A percentile compares a stretch with the other conserved stretches of the same genome.
These are phyloP conservation scores for Pachyuromys duprasi DNA, from an alignment of 2,797 vertebrate genomes.

Conservation along the genomic window DNA sequence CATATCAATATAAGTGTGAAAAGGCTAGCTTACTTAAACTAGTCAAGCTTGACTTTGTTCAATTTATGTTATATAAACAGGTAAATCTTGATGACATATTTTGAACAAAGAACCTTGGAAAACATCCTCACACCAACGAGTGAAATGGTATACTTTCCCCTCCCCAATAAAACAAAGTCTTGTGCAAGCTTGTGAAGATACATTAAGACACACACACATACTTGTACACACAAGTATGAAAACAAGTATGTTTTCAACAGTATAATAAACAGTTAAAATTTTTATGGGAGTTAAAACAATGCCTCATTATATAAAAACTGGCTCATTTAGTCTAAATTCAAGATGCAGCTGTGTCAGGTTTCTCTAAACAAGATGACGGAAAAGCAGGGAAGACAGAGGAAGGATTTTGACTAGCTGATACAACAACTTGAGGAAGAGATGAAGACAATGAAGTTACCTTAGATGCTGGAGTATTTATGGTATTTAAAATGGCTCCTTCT, in stretches of 20 bases:
- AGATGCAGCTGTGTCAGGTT: slow-evolving; percentile 89
- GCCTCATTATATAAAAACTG: slow-evolving; percentile 85
- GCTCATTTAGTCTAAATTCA: slow-evolving; percentile 85
- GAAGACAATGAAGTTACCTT: slow-evolving; percentile 86
- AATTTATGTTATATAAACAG: slow-evolving; percentile 76
- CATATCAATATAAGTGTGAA: slow-evolving; percentile 84
- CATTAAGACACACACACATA: slow-evolving; percentile 64
- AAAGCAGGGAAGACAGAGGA: slow-evolving; percentile 85
- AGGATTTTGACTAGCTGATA: slow-evolving; percentile 87
- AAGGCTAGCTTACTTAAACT: slow-evolving; percentile 83
- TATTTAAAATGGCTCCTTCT: slow-evolving; percentile 93
- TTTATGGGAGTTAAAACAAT: slow-evolving; percentile 85
- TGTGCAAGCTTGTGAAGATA: slow-evolving; percentile 78
- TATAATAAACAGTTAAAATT: slow-evolving; percentile 85
- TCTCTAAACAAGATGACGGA: slow-evolving; percentile 87
- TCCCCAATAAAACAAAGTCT: slow-evolving; percentile 77
- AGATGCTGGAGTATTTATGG: slow-evolving; percentile 88
- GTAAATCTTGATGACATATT: slow-evolving; percentile 76
- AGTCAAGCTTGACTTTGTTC: slow-evolving; percentile 78
- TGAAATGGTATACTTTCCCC: slow-evolving; percentile 77
- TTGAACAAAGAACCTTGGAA: slow-evolving; percentile 79
- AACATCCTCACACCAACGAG: slow-evolving; percentile 67
- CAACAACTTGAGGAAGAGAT: slow-evolving; percentile 84
- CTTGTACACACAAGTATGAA: slow-evolving; percentile 62
- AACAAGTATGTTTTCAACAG: slow-evolving; percentile 81